Conservation (phyloP, 2,888 invertebrate genomes). For the Linnaemya vulpina region DNA sequence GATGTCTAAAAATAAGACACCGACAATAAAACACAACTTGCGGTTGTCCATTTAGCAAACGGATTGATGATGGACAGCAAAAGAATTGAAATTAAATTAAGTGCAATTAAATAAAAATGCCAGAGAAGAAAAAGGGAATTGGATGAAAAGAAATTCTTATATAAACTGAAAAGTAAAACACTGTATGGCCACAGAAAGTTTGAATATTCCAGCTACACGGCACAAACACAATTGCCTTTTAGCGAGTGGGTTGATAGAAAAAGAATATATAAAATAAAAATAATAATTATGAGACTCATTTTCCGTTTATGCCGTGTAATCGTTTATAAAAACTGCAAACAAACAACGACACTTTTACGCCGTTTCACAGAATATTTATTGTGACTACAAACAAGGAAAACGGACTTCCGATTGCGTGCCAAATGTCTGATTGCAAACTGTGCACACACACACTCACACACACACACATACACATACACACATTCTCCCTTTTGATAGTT, state of each 20-base stretch:
- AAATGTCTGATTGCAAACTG: conserved; percentile 1
- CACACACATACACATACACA: neutral
- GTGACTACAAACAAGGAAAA: conserved; percentile 23
- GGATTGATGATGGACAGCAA: neutral
- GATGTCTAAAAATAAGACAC: neutral
- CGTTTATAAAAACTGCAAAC: neutral
- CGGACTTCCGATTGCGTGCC: conserved; percentile 50
- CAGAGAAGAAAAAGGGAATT: neutral
- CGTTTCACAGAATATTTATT: neutral
- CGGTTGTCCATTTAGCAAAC: neutral
- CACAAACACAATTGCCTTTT: neutral
- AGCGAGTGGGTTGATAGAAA: no score
- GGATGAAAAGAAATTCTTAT: neutral
- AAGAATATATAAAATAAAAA: neutral
- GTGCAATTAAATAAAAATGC: neutral
- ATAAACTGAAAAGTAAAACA: neutral
- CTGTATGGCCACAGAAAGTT: neutral
- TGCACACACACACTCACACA: neutral
- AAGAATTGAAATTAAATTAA: conserved; percentile 2
- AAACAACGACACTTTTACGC: neutral
- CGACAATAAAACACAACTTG: neutral
- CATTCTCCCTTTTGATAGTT: neutral
- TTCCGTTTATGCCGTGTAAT: neutral
- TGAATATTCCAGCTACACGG: neutral
- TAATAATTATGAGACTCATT: neutral